phyloP scores from a whole-genome alignment of 2,113 vertebrate species.

The Phoxinus phoxinus region DNA sequence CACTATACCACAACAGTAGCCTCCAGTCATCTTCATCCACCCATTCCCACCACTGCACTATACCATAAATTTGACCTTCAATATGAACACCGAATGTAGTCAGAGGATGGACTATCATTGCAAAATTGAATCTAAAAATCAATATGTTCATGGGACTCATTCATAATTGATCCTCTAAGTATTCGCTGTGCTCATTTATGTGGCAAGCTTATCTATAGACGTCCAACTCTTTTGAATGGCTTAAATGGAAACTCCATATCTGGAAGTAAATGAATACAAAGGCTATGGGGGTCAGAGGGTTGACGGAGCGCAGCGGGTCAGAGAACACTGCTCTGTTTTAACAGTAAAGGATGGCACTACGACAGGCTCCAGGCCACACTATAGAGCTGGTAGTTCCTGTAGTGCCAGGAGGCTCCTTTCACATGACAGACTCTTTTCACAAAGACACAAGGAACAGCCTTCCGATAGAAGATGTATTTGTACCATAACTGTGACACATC shows the following conservation, averaged over 20 bases:
- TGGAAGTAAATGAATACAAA: conserved; percentile 49
- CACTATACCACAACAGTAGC: background rate
- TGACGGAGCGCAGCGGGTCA: conserved; percentile 17
- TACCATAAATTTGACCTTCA: conserved; percentile 55
- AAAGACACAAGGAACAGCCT: conserved; percentile 6
- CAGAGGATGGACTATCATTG: conserved; percentile 40
- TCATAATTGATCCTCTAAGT: conserved; percentile 58
- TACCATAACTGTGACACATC: background rate
- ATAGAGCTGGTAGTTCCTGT: conserved; percentile 29
- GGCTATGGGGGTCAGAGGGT: conserved; percentile 31
- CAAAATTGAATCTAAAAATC: conserved; percentile 55
- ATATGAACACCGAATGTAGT: conserved; percentile 18
- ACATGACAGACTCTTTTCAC: conserved; percentile 39
- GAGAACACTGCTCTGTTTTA: conserved; percentile 38
- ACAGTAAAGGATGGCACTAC: conserved; percentile 18
- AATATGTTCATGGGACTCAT: conserved; percentile 47
- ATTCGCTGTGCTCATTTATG: conserved; percentile 34
- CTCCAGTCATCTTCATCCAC: conserved; percentile 27
- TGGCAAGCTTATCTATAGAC: conserved; percentile 35
- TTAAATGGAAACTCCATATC: conserved; percentile 45
- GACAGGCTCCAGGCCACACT: conserved; percentile 24
- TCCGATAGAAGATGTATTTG: conserved; percentile 10
- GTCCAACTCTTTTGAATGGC: conserved; percentile 33
- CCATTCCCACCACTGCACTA: conserved; percentile 55
- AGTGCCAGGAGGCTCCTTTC: conserved; percentile 41